phyloP scores from a whole-genome alignment of 2,113 vertebrate genomes.

The Tylochromis polylepis region DNA sequence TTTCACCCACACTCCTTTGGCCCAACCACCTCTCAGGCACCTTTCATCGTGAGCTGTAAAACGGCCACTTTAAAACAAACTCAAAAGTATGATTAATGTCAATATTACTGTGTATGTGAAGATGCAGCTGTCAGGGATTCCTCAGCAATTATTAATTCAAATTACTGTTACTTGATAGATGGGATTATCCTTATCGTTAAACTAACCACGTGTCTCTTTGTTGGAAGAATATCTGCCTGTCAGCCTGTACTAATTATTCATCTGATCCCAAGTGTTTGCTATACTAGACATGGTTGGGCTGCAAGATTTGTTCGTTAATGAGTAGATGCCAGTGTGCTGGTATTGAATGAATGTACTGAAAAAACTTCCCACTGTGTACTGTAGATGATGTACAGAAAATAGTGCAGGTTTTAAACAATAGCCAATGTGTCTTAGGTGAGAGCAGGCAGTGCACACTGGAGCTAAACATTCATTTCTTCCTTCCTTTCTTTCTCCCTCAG shows the following conservation, averaged over 20 bases:
- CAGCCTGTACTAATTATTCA: not conserved
- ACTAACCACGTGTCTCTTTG: not conserved
- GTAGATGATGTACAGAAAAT: constrained; percentile 4
- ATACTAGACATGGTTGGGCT: not conserved
- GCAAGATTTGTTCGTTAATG: not conserved
- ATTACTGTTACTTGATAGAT: not conserved
- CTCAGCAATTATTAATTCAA: not conserved
- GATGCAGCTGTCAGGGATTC: not conserved
- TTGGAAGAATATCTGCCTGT: not conserved
- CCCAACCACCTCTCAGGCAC: not conserved
- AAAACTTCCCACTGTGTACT: constrained; percentile 49
- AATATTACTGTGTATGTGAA: not conserved
- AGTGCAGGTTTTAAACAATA: constrained; percentile 31
- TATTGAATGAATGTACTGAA: constrained; percentile 55
- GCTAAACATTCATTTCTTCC: not conserved
- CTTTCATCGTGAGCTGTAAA: not conserved
- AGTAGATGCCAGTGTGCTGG: constrained; percentile 21
- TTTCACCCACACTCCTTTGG: constrained; percentile 3
- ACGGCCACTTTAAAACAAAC: not conserved
- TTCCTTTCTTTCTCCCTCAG: not conserved
- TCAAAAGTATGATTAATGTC: not conserved
- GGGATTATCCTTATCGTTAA: not conserved
- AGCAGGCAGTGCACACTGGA: constrained; percentile 35
- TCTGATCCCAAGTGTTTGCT: not conserved
- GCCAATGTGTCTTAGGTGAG: constrained; percentile 59